phyloP scores from a whole-genome alignment of 2,113 vertebrate genomes.

The Helogale parvula region DNA sequence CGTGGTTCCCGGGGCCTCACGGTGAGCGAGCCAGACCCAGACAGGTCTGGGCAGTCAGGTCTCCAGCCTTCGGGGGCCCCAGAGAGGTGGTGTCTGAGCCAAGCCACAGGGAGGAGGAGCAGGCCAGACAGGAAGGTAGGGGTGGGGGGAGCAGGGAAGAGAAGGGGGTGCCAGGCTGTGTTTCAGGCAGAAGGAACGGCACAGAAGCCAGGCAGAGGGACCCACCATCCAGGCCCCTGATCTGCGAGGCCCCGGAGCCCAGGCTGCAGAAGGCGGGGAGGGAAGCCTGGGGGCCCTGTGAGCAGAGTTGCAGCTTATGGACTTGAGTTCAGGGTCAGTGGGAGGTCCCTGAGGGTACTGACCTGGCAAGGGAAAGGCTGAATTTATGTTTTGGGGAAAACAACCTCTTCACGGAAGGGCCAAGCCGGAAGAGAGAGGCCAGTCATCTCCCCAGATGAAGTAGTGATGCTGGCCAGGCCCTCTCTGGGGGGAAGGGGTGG shows the following conservation, averaged over 20 bases:
- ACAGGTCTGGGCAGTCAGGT: too few species aligned
- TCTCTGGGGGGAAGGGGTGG: not conserved
- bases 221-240: fast-evolving
- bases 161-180: not conserved
- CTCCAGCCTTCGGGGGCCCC: not conserved
- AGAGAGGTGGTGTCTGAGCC: not conserved
- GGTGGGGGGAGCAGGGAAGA: not conserved
- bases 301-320: not conserved
- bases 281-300: fast-evolving
- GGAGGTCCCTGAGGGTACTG: fast-evolving
- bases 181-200: not conserved
- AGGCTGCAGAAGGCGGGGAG: not conserved
- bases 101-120: not conserved
- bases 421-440: not conserved
- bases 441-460: not conserved
- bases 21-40: not conserved
- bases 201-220: not conserved
- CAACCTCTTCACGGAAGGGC: not conserved
- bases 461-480: not conserved
- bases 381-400: not conserved
- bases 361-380: not conserved
- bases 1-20: not conserved
- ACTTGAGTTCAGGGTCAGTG: fast-evolving
- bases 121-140: fast-evolving
- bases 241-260: not conserved